Percentiles rank a stretch among this genome's conserved stretches.
These are phyloP conservation scores for Drosophila nr. medialis DNA, from an alignment of 2,888 invertebrate genomes.

Conservation along the genomic window DNA sequence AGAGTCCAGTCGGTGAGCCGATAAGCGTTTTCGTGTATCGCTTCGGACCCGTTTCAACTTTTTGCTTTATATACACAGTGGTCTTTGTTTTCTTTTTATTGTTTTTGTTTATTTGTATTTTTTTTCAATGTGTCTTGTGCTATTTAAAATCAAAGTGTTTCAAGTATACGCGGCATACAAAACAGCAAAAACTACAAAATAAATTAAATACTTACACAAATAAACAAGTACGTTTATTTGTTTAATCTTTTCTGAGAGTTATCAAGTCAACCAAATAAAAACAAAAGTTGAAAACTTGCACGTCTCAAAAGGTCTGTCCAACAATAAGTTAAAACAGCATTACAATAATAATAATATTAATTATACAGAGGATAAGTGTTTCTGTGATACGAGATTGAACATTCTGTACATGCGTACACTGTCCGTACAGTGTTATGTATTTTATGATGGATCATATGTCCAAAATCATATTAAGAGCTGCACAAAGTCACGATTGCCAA, in stretches of 20 bases:
- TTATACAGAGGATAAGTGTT: not conserved
- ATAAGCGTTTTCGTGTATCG: conserved; percentile 5
- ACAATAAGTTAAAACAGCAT: conserved; percentile 15
- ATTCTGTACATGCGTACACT: not conserved
- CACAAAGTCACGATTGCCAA: not conserved
- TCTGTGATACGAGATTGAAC: not conserved
- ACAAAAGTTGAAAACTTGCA: conserved; percentile 15
- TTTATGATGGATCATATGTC: not conserved
- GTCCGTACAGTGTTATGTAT: not conserved
- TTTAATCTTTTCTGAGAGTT: conserved; percentile 13
- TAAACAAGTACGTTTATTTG: conserved; percentile 5
- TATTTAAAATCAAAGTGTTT: conserved; percentile 31
- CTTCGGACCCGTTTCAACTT: conserved; percentile 49
- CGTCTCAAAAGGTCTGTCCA: conserved; percentile 59
- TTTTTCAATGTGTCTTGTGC: conserved; percentile 18
- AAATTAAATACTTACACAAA: not conserved
- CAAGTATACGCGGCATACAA: conserved; percentile 1
- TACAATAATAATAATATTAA: not conserved
- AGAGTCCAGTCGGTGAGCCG: not conserved
- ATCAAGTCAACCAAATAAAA: conserved; percentile 18
- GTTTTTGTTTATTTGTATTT: not conserved
- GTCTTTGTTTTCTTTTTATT: conserved; percentile 9
- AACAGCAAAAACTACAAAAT: not conserved
- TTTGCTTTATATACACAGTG: conserved; percentile 2
- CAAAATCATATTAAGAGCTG: not conserved